Conservation (phyloP, 2,113 vertebrate species). For the Mastomys coucha region DNA sequence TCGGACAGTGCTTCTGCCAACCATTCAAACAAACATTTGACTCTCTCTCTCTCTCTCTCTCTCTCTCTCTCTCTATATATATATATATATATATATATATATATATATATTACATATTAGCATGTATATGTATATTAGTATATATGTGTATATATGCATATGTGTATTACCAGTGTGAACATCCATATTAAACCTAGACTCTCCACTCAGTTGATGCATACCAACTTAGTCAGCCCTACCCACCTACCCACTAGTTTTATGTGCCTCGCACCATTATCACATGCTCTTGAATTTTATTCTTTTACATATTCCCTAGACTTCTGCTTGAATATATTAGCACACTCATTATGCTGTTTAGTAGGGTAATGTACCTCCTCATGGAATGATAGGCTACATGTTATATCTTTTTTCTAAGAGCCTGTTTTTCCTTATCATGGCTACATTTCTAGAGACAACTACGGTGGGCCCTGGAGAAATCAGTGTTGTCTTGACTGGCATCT, state of each 20-base stretch:
- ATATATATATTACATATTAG: too few species aligned
- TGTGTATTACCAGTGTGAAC: not conserved
- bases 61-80: too few species aligned
- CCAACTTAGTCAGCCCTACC: not conserved
- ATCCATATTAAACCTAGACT: not conserved
- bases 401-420: not conserved
- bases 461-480: accelerated
- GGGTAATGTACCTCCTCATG: not conserved
- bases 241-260: too few species aligned
- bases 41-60: too few species aligned
- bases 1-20: not conserved
- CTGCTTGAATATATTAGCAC: not conserved
- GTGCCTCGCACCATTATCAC: not conserved
- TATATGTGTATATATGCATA: too few species aligned
- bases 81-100: too few species aligned
- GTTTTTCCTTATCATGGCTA: not conserved
- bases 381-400: not conserved
- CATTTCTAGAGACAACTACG: not conserved
- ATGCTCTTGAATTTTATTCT: not conserved
- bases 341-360: not conserved
- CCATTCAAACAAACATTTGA: too few species aligned
- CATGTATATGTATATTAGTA: too few species aligned
- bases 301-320: not conserved
- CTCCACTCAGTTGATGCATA: not conserved
- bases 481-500: not conserved